Evolutionary conservation across 2,113 vertebrate species (phyloP).

Genomic region (Microtus oregoni): DNA sequence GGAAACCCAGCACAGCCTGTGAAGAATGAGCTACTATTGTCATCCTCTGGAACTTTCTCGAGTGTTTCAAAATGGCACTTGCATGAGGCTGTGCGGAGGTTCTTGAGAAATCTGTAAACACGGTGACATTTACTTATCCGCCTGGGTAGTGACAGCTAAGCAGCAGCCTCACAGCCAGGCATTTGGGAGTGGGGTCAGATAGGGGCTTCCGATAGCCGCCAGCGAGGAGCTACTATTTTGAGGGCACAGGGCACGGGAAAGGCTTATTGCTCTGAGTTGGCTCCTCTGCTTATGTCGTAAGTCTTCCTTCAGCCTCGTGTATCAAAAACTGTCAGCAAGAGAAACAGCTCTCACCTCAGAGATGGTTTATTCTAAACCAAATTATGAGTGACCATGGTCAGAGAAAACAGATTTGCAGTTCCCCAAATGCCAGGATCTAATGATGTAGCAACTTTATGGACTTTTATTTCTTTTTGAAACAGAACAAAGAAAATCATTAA

Average conservation of each 20-base stretch:
- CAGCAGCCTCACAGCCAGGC: conserved; percentile 55
- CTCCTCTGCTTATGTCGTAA: background rate
- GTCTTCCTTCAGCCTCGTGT: conserved; percentile 31
- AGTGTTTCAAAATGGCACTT: conserved; percentile 66
- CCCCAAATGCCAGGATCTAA: background rate
- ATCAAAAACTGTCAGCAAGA: background rate
- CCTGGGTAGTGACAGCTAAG: conserved; percentile 62
- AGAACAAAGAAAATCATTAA: background rate
- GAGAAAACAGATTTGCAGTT: background rate
- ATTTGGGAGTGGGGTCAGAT: conserved; percentile 71
- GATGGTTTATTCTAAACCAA: background rate
- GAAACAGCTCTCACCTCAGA: background rate
- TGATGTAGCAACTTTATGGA: too few species aligned
- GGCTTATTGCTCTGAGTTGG: conserved; percentile 45
- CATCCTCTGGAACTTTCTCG: conserved; percentile 54
- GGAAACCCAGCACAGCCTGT: conserved; percentile 28
- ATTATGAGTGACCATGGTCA: background rate
- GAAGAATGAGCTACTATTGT: conserved; percentile 37
- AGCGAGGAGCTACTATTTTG: conserved; percentile 71
- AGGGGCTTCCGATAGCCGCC: conserved; percentile 61
- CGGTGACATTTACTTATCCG: conserved; percentile 62
- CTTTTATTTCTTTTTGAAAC: background rate
- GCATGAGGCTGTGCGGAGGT: conserved; percentile 21
- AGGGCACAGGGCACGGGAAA: conserved; percentile 80
- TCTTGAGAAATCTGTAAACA: conserved; percentile 66